phyloP scores from a whole-genome alignment of 1,140 invertebrate genomes.

The Aradophagus sp. region DNA sequence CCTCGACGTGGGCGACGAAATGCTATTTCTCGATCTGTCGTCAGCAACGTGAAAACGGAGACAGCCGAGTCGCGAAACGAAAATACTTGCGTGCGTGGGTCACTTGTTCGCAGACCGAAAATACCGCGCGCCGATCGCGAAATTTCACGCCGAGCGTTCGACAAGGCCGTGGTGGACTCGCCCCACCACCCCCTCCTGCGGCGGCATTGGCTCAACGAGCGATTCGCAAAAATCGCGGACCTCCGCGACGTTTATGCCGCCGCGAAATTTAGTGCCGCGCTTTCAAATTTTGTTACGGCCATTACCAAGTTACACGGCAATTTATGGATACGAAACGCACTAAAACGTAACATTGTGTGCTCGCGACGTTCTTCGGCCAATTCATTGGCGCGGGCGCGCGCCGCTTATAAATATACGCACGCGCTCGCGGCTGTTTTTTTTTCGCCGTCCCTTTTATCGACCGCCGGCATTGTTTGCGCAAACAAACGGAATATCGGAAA shows the following conservation, averaged over 20 bases:
- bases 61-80: conserved; percentile 45
- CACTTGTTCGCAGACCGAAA: conserved; percentile 35
- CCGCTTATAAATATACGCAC: conserved; percentile 42
- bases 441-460: conserved; percentile 11
- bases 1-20: conserved; percentile 50
- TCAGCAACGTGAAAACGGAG: conserved; percentile 53
- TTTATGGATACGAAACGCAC: conserved; percentile 43
- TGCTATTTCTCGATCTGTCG: conserved; percentile 60
- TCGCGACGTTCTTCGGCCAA: conserved; percentile 36
- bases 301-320: conserved; percentile 36
- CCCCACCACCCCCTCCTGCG: not conserved
- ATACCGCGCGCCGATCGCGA: conserved; percentile 44
- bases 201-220: too few relatives aligned
- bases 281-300: conserved; percentile 45
- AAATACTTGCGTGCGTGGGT: conserved; percentile 56
- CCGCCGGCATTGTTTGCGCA: not conserved
- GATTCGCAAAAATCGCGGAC: conserved; percentile 29
- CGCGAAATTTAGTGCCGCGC: conserved; percentile 37
- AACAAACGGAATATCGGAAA: too few relatives aligned
- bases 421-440: conserved; percentile 1
- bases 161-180: conserved; percentile 36
- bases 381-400: conserved; percentile 26
- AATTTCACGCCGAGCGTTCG: conserved; percentile 28
- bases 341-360: conserved; percentile 41
- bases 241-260: conserved; percentile 24